phyloP scores from a whole-genome alignment of 2,888 invertebrate species.

The Actias luna region DNA sequence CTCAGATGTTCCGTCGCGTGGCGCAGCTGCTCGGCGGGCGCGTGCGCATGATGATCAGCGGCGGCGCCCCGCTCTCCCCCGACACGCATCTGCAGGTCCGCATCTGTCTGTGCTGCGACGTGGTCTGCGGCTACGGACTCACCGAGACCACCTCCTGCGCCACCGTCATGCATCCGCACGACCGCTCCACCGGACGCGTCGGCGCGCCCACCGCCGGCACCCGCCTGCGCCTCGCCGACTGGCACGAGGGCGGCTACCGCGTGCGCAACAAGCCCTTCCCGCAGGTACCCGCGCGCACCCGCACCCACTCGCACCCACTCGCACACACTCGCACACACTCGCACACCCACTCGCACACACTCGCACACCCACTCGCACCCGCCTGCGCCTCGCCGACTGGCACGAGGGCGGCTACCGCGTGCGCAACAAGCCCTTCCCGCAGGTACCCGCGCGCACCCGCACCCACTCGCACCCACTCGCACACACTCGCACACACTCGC shows the following conservation, averaged over 20 bases:
- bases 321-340: conserved; percentile 85
- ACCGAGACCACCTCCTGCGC: conserved; percentile 98
- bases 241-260: conserved; percentile 89
- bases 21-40: conserved; percentile 92
- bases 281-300: conserved; percentile 74
- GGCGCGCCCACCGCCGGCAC: conserved; percentile 94
- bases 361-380: too few species aligned
- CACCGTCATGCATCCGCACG: conserved; percentile 88
- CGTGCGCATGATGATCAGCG: conserved; percentile 93
- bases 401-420: too few species aligned
- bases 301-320: conserved; percentile 76
- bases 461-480: too few species aligned
- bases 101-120: conserved; percentile 93
- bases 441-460: too few species aligned
- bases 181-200: conserved; percentile 88
- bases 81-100: conserved; percentile 94
- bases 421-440: too few species aligned
- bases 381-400: too few species aligned
- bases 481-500: too few species aligned
- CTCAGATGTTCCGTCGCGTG: conserved; percentile 72
- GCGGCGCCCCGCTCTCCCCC: conserved; percentile 97
- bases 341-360: too few species aligned
- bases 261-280: conserved; percentile 84
- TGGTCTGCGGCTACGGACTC: conserved; percentile 97
- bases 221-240: conserved; percentile 91